Conservation (phyloP, 1,140 invertebrate species). For the Augochlora pura region DNA sequence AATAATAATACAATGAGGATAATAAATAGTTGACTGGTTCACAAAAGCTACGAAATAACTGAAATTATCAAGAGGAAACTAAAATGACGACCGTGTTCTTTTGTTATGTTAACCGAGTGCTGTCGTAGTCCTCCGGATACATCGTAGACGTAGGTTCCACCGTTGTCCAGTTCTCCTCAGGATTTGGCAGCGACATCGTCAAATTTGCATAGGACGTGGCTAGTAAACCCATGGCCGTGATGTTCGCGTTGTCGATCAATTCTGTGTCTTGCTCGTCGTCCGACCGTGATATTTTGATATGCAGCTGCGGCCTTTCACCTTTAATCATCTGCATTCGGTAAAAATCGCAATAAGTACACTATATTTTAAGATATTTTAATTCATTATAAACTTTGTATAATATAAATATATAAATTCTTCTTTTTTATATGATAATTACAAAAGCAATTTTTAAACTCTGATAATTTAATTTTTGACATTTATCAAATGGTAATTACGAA, state of each 20-base stretch:
- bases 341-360: neutral
- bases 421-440: too few relatives aligned
- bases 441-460: too few relatives aligned
- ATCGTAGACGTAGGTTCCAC: neutral
- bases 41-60: neutral
- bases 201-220: neutral
- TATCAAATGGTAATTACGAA: too few relatives aligned
- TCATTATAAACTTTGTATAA: too few relatives aligned
- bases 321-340: constrained; percentile 44
- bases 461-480: too few relatives aligned
- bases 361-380: too few relatives aligned
- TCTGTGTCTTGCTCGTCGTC: constrained; percentile 35
- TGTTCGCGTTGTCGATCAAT: constrained; percentile 15
- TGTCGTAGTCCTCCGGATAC: neutral
- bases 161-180: neutral
- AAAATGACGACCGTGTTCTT: neutral
- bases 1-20: neutral
- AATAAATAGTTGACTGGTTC: neutral
- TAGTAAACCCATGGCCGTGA: neutral
- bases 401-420: too few relatives aligned
- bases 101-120: neutral
- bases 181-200: too few relatives aligned
- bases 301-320: constrained; percentile 47
- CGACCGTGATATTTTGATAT: constrained; percentile 60
- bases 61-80: neutral